Conservation (phyloP, 2,113 vertebrate genomes). For the Pollachius pollachius region DNA sequence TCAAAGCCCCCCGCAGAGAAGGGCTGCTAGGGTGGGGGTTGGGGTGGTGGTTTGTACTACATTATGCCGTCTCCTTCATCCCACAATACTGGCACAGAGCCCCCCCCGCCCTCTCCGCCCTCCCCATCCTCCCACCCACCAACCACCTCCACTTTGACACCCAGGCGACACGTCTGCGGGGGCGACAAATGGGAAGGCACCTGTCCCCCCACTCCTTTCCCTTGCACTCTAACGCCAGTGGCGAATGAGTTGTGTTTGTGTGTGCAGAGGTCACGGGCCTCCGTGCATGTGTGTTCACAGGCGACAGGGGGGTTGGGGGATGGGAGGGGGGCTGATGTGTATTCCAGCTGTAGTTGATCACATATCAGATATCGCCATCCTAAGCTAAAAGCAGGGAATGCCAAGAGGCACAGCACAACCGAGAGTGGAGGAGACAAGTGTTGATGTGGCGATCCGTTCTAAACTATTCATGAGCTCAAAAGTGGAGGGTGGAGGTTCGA, state of each 20-base stretch:
- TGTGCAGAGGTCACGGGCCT: background rate
- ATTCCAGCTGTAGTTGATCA: conserved; percentile 53
- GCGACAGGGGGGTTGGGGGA: background rate
- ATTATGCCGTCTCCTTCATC: conserved; percentile 10
- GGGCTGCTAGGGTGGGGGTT: conserved; percentile 27
- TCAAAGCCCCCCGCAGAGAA: conserved; percentile 57
- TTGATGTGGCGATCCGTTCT: no score
- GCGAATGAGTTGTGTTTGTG: background rate
- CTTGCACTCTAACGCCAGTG: conserved; percentile 2
- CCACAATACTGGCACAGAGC: background rate
- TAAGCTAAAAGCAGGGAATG: no score
- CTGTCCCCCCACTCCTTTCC: conserved; percentile 53
- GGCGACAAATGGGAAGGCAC: conserved; percentile 69
- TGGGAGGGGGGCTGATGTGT: conserved; percentile 20
- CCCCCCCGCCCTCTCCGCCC: background rate
- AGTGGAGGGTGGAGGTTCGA: background rate
- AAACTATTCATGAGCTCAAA: no score
- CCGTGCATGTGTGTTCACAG: no score
- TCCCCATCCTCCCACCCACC: background rate
- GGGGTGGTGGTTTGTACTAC: conserved; percentile 25
- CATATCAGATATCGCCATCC: conserved; percentile 37
- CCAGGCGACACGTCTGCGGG: conserved; percentile 54
- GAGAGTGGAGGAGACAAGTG: background rate
- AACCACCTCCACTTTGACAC: conserved; percentile 64
- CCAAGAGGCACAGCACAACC: no score